Percentiles rank a stretch among this genome's conserved stretches.
phyloP scores from a whole-genome alignment of 2,888 invertebrate genomes.

The Ophioninae sp. region DNA sequence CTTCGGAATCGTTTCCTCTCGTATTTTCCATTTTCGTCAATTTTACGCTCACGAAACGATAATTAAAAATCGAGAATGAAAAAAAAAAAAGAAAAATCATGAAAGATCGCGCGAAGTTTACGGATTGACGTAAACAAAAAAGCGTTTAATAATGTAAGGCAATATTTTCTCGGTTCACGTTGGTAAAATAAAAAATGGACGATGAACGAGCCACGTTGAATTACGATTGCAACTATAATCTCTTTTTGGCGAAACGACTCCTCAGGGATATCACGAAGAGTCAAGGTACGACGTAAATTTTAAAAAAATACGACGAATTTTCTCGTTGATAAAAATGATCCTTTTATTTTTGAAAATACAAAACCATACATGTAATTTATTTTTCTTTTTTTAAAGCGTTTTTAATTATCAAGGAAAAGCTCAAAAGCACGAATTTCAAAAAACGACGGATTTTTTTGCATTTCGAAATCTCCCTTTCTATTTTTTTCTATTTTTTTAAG shows the following conservation, averaged over 20 bases:
- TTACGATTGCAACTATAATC: slow-evolving; percentile 83
- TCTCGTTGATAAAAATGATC: not conserved
- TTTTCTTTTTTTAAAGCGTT: not conserved
- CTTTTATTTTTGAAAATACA: too few species aligned
- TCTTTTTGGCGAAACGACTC: slow-evolving; percentile 81
- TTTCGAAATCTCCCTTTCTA: too few species aligned
- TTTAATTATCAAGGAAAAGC: too few species aligned
- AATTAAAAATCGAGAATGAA: slow-evolving; percentile 12
- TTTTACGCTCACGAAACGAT: not conserved
- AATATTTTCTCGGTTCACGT: not conserved
- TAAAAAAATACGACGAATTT: not conserved
- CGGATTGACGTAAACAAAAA: slow-evolving; percentile 15
- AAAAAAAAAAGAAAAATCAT: not conserved
- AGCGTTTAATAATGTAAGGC: slow-evolving; percentile 23
- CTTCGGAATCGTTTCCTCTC: slow-evolving; percentile 30
- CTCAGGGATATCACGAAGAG: slow-evolving; percentile 78
- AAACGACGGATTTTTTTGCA: too few species aligned
- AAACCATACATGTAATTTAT: not conserved
- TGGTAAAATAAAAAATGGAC: slow-evolving; percentile 47
- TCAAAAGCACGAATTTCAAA: too few species aligned
- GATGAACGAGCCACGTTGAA: slow-evolving; percentile 67
- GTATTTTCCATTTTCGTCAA: slow-evolving; percentile 46
- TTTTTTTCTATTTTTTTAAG: not conserved
- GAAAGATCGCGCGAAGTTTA: not conserved
- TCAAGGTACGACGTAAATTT: slow-evolving; percentile 69